phyloP scores from a whole-genome alignment of 2,797 vertebrate species.

The Threskiornis aethiopicus region DNA sequence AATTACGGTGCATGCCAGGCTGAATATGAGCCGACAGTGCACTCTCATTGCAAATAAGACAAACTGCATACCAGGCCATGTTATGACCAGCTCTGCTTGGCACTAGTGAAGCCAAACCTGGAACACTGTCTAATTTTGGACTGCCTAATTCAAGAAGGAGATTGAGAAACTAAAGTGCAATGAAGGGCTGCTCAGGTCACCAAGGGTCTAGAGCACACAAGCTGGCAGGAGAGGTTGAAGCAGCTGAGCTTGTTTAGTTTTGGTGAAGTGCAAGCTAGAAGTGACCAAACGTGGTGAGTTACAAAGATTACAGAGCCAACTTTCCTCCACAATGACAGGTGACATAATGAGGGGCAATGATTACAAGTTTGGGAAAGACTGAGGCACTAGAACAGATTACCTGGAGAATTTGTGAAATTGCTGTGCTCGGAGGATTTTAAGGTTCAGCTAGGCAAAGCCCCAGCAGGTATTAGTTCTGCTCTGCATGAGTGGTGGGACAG shows the following conservation, averaged over 20 bases:
- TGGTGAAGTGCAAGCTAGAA: neutral
- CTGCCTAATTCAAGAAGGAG: neutral
- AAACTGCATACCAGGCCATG: neutral
- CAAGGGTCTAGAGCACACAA: neutral
- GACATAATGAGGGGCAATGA: neutral
- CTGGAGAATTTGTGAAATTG: neutral
- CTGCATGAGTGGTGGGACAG: neutral
- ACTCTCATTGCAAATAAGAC: neutral
- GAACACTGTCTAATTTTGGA: neutral
- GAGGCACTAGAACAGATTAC: neutral
- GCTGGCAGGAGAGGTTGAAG: neutral
- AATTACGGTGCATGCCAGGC: neutral
- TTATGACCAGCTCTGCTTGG: neutral
- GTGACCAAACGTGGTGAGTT: neutral
- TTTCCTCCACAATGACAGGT: neutral
- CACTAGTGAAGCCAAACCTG: neutral
- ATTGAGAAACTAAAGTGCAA: neutral
- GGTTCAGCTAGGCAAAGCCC: neutral
- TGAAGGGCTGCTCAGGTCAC: neutral
- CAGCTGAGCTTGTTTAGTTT: neutral
- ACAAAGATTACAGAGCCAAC: neutral
- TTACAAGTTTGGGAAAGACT: neutral
- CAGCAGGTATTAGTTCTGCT: neutral
- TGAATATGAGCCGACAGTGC: neutral
- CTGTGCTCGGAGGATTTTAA: neutral